Percentiles rank a stretch among this genome's conserved stretches.
Evolutionary conservation across 35 echinoderm and acorn worm species (phyloP).

Genomic region (Apostichopus californicus): DNA sequence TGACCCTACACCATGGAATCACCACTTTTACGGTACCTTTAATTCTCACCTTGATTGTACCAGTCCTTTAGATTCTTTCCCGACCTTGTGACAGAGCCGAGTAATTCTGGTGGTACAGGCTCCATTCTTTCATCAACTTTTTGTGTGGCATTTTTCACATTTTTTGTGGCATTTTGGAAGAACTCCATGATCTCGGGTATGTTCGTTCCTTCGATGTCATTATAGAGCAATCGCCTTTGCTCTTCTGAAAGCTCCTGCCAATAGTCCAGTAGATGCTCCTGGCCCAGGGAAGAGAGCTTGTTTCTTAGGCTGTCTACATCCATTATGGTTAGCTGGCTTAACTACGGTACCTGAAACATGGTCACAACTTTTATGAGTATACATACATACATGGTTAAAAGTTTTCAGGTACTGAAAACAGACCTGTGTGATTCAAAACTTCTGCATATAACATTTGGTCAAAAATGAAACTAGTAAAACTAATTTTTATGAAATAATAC

Average conservation of each 20-base stretch:
- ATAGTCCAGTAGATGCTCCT: slow-evolving; percentile 90
- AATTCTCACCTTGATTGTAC: slow-evolving; percentile 81
- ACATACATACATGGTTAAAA: no score
- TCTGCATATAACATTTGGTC: no score
- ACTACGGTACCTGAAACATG: neutral
- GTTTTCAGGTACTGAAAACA: no score
- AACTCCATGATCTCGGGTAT: slow-evolving; percentile 70
- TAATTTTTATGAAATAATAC: no score
- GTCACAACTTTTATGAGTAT: no score
- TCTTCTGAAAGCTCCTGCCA: slow-evolving; percentile 76
- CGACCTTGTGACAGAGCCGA: slow-evolving; percentile 87
- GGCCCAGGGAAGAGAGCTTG: slow-evolving; percentile 71
- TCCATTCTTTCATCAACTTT: slow-evolving; percentile 94
- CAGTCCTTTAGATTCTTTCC: slow-evolving; percentile 81
- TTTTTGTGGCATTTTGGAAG: slow-evolving; percentile 67
- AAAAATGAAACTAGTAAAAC: no score
- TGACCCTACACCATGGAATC: neutral
- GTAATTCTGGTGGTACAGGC: slow-evolving; percentile 82
- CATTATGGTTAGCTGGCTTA: slow-evolving; percentile 48
- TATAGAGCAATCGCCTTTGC: slow-evolving; percentile 59
- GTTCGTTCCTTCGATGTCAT: slow-evolving; percentile 85
- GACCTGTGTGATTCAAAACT: no score
- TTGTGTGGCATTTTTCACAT: slow-evolving; percentile 47
- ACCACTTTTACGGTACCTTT: neutral
- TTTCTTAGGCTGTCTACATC: slow-evolving; percentile 69